phyloP scores from a whole-genome alignment of 2,113 vertebrate genomes.

The Trichomycterus rosablanca region DNA sequence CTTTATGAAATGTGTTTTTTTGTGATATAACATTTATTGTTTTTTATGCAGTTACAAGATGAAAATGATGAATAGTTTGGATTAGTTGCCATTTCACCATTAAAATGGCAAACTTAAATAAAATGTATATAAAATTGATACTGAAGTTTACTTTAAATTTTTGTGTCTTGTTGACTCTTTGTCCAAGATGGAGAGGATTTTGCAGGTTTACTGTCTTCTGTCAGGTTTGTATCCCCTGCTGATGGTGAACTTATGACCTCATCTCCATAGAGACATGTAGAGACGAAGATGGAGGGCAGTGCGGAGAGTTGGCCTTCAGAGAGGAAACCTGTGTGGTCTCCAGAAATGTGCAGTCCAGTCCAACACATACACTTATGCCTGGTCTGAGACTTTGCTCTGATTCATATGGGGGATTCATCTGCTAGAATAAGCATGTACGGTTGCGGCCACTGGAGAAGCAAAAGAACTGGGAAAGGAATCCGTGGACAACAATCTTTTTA shows the following conservation, averaged over 20 bases:
- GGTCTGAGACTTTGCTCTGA: slow-evolving; percentile 65
- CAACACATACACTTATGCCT: slow-evolving; percentile 68
- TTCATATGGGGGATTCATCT: slow-evolving; percentile 70
- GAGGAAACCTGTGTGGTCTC: slow-evolving; percentile 92
- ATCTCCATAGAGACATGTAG: slow-evolving; percentile 82
- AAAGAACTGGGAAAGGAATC: slow-evolving; percentile 42
- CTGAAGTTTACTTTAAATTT: no score
- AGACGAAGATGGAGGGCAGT: slow-evolving; percentile 88
- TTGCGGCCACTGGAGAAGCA: slow-evolving; percentile 56
- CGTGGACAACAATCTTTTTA: slow-evolving; percentile 44
- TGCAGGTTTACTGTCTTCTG: slow-evolving; percentile 63
- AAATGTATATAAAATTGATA: no score
- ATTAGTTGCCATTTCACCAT: no score
- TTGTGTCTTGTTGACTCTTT: background rate
- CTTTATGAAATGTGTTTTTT: no score
- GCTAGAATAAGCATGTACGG: slow-evolving; percentile 64
- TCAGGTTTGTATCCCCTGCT: slow-evolving; percentile 79
- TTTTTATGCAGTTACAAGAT: no score
- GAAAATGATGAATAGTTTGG: no score
- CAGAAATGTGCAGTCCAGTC: slow-evolving; percentile 78
- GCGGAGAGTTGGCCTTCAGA: slow-evolving; percentile 83
- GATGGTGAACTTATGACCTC: slow-evolving; percentile 90
- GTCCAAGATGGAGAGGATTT: slow-evolving; percentile 12
- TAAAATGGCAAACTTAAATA: no score
- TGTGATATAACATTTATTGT: no score